phyloP scores from a whole-genome alignment of 2,888 invertebrate genomes.

The Leptopilina myrica region DNA sequence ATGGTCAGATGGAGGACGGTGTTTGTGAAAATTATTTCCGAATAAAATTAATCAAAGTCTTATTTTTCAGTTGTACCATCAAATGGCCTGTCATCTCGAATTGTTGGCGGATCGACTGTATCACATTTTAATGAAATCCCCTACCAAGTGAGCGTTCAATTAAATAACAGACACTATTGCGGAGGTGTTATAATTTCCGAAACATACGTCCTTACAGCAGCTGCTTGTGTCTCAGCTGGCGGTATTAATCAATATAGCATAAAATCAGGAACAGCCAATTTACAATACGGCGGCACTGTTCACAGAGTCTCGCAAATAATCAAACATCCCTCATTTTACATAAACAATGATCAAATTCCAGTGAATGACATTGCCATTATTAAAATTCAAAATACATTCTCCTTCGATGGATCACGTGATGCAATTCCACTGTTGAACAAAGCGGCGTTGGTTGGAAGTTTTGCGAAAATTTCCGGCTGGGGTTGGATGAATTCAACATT shows the following conservation, averaged over 20 bases:
- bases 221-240: slow-evolving; percentile 79
- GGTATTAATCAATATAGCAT: slow-evolving; percentile 62
- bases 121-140: slow-evolving; percentile 77
- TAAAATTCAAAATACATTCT: slow-evolving; percentile 70
- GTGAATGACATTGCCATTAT: slow-evolving; percentile 79
- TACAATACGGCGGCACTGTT: slow-evolving; percentile 77
- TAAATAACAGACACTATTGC: slow-evolving; percentile 73
- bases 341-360: slow-evolving; percentile 57
- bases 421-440: not conserved
- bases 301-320: slow-evolving; percentile 77
- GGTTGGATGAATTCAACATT: slow-evolving; percentile 44
- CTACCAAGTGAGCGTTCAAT: slow-evolving; percentile 77
- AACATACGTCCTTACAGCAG: slow-evolving; percentile 79
- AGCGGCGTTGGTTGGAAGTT: slow-evolving; percentile 34
- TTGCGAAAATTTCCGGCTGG: slow-evolving; percentile 59
- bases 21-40: not conserved
- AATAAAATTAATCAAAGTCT: not conserved
- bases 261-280: slow-evolving; percentile 79
- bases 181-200: slow-evolving; percentile 79
- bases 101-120: slow-evolving; percentile 77
- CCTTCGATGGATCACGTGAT: slow-evolving; percentile 4
- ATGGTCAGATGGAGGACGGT: no score
- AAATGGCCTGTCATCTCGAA: slow-evolving; percentile 61
- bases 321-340: slow-evolving; percentile 78
- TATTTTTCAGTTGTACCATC: slow-evolving; percentile 11